These are phyloP conservation scores for Nannobrachium achirus DNA, from an alignment of 2,113 vertebrate genomes.

Conservation along the genomic window DNA sequence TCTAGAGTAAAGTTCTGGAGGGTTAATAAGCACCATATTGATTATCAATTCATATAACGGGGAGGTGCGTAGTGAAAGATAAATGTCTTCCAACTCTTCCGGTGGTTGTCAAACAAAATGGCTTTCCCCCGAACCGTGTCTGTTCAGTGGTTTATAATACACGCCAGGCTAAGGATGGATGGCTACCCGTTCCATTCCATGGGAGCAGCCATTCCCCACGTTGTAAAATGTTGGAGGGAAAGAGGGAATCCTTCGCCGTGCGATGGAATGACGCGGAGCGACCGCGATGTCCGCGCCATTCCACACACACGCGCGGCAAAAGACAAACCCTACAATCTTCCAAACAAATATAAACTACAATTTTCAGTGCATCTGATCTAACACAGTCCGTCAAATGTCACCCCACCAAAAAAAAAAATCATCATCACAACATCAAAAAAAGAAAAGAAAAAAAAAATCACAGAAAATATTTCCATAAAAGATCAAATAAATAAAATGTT, in stretches of 20 bases:
- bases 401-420: too few species aligned
- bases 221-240: neutral
- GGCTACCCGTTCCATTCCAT: slow-evolving; percentile 51
- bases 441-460: slow-evolving; percentile 57
- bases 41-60: slow-evolving; percentile 54
- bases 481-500: slow-evolving; percentile 78
- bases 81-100: slow-evolving; percentile 58
- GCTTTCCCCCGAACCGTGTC: slow-evolving; percentile 53
- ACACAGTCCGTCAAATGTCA: slow-evolving; percentile 55
- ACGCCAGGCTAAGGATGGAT: slow-evolving; percentile 35
- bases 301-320: slow-evolving; percentile 19
- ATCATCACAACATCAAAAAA: slow-evolving; percentile 60
- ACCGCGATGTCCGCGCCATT: neutral
- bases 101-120: slow-evolving; percentile 79
- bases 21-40: slow-evolving; percentile 63
- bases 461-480: slow-evolving; percentile 60
- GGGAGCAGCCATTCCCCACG: neutral
- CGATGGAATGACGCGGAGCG: slow-evolving; percentile 37
- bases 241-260: neutral
- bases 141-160: slow-evolving; percentile 51
- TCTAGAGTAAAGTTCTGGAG: slow-evolving; percentile 25
- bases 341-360: slow-evolving; percentile 56
- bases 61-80: slow-evolving; percentile 59
- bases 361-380: slow-evolving; percentile 74
- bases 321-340: slow-evolving; percentile 32